Percentiles rank a stretch among this genome's conserved stretches.
These are phyloP conservation scores for Chrosomus eos DNA, from an alignment of 2,797 vertebrate genomes.

Conservation along the genomic window DNA sequence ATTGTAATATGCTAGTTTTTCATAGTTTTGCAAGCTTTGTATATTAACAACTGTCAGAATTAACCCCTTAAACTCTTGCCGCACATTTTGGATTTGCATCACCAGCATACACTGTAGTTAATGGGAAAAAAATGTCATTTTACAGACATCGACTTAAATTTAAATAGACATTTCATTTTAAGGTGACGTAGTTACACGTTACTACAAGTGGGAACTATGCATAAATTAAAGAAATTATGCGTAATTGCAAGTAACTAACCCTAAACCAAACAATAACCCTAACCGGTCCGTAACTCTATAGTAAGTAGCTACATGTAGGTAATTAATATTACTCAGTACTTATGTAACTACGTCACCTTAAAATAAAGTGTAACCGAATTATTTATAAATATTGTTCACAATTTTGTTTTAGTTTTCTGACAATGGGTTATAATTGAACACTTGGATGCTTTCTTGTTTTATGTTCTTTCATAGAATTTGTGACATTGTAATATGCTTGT, in stretches of 20 bases:
- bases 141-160: not conserved
- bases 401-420: too few species aligned
- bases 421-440: not conserved
- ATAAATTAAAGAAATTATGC: too few species aligned
- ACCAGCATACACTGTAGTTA: not conserved
- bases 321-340: too few species aligned
- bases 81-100: not conserved
- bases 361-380: too few species aligned
- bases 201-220: too few species aligned
- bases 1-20: not conserved
- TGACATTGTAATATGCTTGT: not conserved
- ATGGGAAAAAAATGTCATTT: not conserved
- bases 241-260: too few species aligned
- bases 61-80: not conserved
- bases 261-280: too few species aligned
- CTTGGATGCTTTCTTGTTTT: not conserved
- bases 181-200: too few species aligned
- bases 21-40: not conserved
- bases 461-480: not conserved
- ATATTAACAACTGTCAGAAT: not conserved
- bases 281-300: too few species aligned
- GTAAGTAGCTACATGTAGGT: too few species aligned
- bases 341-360: too few species aligned
- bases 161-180: not conserved
- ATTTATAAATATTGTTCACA: too few species aligned